Evolutionary conservation across 2,113 vertebrate genomes (phyloP), one percentile per base, ranked within the genome.

Genomic region (Lepus timidus): DNA sequence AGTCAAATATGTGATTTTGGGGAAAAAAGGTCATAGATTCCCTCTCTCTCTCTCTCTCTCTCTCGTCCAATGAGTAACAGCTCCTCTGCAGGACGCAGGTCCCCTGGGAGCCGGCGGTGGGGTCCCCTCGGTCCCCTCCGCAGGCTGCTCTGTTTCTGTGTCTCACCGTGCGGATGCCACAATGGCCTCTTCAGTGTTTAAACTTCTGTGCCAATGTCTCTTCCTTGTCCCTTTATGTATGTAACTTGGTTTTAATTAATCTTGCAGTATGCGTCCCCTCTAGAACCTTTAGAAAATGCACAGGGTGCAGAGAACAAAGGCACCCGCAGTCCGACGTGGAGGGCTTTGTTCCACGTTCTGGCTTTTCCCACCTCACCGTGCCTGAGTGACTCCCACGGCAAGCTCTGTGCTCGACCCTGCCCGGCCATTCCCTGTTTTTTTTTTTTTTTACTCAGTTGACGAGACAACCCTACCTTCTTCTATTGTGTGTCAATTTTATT

Each of bases 391-490:
- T 11, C 2, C 2, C 17, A 1, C 1, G 0, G 20, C 12, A 27
- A 31, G 9, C 4, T 0, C 23, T 9, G 0, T 22, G 11, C 8
- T 6, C 5, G 9, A 4, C 29, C 29, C 1, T 65, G 14, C 27
- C 3, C 31, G 3, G 0, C 11, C 19, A 23, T 62, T 9, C 22
- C 1, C 61, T 76, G 25, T 58, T 29, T 7, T 33, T 33, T 33
- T 33, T 76, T 25, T 58, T 29, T 7, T 33, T 3, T 33, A 20
- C 44, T 62, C 36, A 74, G 7, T 83, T 84, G 44, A n/a, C 4
- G 51, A 17, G 31, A 61, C 4, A 70, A 73, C 29, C 31, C 29
- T 65, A 23, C 39, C 10, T 23, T 65, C 16, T 44, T 9, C 73
- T 33, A 20, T 20, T 58, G 55, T 19, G 19, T 14, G 33, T 2